Evolutionary conservation across 2,888 invertebrate species (phyloP).

Genomic region (Mesorhabditis spiculigera): DNA sequence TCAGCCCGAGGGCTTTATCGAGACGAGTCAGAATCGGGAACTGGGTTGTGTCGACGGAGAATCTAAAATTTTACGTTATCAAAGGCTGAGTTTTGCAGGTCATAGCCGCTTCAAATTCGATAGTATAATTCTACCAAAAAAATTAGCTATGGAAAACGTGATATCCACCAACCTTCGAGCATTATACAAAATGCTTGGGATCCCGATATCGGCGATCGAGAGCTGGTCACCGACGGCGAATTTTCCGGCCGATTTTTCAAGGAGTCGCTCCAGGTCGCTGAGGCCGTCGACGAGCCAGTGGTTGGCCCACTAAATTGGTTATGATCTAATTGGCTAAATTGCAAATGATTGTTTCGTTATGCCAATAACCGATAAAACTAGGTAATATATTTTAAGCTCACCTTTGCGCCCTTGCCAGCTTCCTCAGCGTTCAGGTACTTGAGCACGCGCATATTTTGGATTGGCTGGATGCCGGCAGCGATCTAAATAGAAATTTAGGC

Average conservation of each 20-base stretch:
- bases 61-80: constrained; percentile 66
- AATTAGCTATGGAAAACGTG: not conserved
- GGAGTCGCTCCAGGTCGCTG: constrained; percentile 72
- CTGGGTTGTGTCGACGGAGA: constrained; percentile 83
- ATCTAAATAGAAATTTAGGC: constrained; percentile 65
- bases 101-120: not conserved
- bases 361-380: not conserved
- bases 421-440: constrained; percentile 65
- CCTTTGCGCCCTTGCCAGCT: constrained; percentile 33
- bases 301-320: constrained; percentile 25
- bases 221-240: constrained; percentile 85
- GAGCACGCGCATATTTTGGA: constrained; percentile 85
- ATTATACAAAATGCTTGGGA: constrained; percentile 92
- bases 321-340: not conserved
- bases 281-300: constrained; percentile 66
- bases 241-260: constrained; percentile 73
- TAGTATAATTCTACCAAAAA: not conserved
- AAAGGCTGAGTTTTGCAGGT: no score
- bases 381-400: constrained; percentile 2
- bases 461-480: constrained; percentile 88
- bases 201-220: constrained; percentile 87
- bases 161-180: constrained; percentile 71
- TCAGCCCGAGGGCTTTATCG: constrained; percentile 78
- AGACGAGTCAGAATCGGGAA: constrained; percentile 86
- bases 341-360: not conserved